Conservation (phyloP, 2,888 invertebrate genomes). For the Leucophenga montana region DNA sequence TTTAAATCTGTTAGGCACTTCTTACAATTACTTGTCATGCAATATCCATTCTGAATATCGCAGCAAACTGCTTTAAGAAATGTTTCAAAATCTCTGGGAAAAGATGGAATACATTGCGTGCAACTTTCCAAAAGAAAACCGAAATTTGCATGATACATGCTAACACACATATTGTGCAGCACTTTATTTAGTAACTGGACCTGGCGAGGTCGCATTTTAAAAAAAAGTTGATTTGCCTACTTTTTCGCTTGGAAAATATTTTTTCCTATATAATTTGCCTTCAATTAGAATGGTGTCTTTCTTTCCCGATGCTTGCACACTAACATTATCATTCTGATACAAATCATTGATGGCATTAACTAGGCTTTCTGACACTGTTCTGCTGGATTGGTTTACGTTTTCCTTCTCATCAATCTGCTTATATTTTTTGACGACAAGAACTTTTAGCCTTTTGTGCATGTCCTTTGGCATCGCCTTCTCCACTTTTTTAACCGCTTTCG, state of each 20-base stretch:
- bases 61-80: slow-evolving; percentile 10
- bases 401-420: background rate
- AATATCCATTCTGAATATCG: slow-evolving; percentile 1
- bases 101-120: background rate
- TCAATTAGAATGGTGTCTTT: slow-evolving; percentile 1
- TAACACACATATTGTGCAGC: too few relatives aligned
- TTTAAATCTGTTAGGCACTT: slow-evolving; percentile 1
- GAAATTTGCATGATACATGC: background rate
- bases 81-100: slow-evolving; percentile 4
- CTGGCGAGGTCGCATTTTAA: too few relatives aligned
- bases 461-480: slow-evolving; percentile 23
- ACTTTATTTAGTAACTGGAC: too few relatives aligned
- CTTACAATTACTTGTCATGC: slow-evolving; percentile 6
- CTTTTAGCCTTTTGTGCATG: slow-evolving; percentile 21
- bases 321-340: slow-evolving; percentile 32
- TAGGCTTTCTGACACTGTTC: slow-evolving; percentile 16
- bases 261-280: background rate
- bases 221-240: too few relatives aligned
- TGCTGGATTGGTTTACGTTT: slow-evolving; percentile 8
- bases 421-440: slow-evolving; percentile 7
- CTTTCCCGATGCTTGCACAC: slow-evolving; percentile 30
- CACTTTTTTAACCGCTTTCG: slow-evolving; percentile 25
- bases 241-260: too few relatives aligned
- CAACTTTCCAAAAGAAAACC: slow-evolving; percentile 3
- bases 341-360: slow-evolving; percentile 29